A percentile compares a stretch with the other conserved stretches of the same genome.
These are phyloP conservation scores for Tanytarsus gracilentus DNA, from an alignment of 2,888 invertebrate species.

Conservation along the genomic window DNA sequence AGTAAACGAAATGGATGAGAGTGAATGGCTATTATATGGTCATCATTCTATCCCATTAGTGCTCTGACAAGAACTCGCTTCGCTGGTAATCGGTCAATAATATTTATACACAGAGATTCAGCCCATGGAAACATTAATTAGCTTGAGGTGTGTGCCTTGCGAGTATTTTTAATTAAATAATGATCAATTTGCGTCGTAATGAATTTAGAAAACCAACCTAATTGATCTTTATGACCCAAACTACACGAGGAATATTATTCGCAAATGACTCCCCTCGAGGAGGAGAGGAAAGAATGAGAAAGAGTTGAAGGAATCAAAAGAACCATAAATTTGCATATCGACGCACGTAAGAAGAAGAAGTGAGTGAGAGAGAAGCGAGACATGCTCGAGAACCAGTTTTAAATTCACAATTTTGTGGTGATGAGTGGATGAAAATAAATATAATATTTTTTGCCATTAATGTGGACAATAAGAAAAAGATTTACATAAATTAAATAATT, in stretches of 20 bases:
- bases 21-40: not conserved
- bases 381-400: not conserved
- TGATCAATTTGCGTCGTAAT: too few species aligned
- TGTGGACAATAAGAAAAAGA: conserved; percentile 23
- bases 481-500: conserved; percentile 28
- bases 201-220: too few species aligned
- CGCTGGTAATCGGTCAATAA: conserved; percentile 20
- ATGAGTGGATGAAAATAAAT: not conserved
- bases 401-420: too few species aligned
- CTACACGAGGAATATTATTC: too few species aligned
- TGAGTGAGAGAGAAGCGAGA: not conserved
- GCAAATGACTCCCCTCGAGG: too few species aligned
- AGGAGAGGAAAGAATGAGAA: too few species aligned
- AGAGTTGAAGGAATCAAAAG: not conserved
- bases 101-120: conserved; percentile 12
- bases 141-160: too few species aligned
- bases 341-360: not conserved
- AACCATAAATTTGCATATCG: conserved; percentile 10
- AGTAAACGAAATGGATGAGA: not conserved
- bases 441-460: conserved; percentile 11
- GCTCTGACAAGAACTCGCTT: conserved; percentile 1
- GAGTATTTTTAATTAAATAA: too few species aligned
- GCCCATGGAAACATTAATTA: too few species aligned
- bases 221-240: too few species aligned
- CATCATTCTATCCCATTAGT: conserved; percentile 20